A percentile compares a stretch with the other conserved stretches of the same genome.
Evolutionary conservation across 2,797 vertebrate genomes (phyloP).

Genomic region (Astyanax mexicanus): DNA sequence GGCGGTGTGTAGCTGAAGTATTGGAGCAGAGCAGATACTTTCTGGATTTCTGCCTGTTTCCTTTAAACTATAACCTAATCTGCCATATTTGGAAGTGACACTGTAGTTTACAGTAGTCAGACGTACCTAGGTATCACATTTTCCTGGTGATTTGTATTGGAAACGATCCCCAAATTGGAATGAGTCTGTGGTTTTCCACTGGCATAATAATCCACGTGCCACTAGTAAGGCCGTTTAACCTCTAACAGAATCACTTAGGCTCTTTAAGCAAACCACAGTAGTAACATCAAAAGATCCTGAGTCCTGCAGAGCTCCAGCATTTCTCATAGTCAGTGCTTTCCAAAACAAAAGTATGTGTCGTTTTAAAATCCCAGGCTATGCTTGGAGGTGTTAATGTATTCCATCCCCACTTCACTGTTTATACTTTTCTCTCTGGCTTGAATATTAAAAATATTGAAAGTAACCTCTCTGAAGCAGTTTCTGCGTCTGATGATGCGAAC

Average conservation of each 20-base stretch:
- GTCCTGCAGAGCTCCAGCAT: conserved; percentile 17
- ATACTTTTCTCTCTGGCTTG: conserved; percentile 15
- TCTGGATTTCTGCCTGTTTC: not conserved
- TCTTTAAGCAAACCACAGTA: conserved; percentile 18
- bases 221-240: conserved; percentile 3
- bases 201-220: not conserved
- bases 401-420: not conserved
- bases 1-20: no score
- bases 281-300: not conserved
- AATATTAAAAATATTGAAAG: conserved; percentile 24
- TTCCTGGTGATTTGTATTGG: not conserved
- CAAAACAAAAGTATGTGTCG: conserved; percentile 12
- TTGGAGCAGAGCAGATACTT: no score
- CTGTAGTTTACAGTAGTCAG: not conserved
- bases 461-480: not conserved
- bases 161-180: not conserved
- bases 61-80: not conserved
- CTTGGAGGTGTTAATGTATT: conserved; percentile 17
- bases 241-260: conserved; percentile 11
- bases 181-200: conserved; percentile 19
- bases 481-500: not conserved
- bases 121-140: not conserved
- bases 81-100: not conserved
- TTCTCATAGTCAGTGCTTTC: conserved; percentile 26
- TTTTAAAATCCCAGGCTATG: conserved; percentile 7